Evolutionary conservation across 2,113 vertebrate species (phyloP).

Genomic region (Chamaea fasciata): DNA sequence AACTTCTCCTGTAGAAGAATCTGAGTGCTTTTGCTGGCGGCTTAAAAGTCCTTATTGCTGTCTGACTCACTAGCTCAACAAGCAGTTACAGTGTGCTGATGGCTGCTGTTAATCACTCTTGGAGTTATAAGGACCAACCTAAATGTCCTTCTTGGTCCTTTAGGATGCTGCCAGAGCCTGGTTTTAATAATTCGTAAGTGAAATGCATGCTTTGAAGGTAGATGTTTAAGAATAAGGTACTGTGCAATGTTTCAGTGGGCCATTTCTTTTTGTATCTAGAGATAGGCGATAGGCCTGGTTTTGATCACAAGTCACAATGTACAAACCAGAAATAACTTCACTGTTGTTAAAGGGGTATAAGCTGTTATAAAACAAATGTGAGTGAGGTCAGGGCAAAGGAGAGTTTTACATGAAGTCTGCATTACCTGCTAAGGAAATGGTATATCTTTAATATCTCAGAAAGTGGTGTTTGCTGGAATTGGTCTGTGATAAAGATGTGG

Average conservation of each 20-base stretch:
- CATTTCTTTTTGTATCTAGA: conserved; percentile 24
- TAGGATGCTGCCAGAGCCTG: conserved; percentile 15
- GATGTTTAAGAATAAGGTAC: neutral
- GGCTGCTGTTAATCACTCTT: conserved; percentile 48
- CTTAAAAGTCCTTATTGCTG: conserved; percentile 67
- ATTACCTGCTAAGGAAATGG: neutral
- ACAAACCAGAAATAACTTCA: conserved; percentile 58
- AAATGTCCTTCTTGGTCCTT: conserved; percentile 39
- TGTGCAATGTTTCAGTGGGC: neutral
- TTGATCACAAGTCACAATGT: conserved; percentile 54
- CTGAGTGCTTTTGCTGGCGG: conserved; percentile 68
- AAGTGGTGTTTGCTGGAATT: neutral
- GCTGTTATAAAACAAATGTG: neutral
- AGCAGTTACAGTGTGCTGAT: conserved; percentile 54
- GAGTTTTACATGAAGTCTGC: neutral
- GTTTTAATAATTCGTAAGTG: neutral
- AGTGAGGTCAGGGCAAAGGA: neutral
- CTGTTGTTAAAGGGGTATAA: conserved; percentile 31
- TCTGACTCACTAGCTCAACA: conserved; percentile 55
- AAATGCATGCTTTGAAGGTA: neutral
- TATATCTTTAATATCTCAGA: neutral
- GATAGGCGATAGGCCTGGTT: conserved; percentile 50
- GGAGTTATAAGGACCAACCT: conserved; percentile 25
- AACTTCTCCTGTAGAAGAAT: conserved; percentile 59
- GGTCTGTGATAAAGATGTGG: neutral